phyloP scores from a whole-genome alignment of 2,113 vertebrate species.

The Periophthalmus modestus region DNA sequence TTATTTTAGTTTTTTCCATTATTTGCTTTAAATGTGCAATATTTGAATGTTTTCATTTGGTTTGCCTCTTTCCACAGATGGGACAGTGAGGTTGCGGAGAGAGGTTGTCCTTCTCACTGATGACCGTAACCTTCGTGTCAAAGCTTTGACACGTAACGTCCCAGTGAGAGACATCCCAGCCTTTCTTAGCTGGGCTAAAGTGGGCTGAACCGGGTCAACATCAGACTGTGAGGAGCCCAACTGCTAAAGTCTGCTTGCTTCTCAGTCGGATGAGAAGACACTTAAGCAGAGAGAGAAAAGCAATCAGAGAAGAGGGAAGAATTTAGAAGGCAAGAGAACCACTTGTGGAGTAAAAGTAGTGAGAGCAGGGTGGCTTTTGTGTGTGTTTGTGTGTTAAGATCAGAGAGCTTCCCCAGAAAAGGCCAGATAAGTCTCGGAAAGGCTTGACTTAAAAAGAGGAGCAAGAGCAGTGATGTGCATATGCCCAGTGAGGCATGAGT shows the following conservation, averaged over 20 bases:
- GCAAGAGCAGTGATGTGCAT: constrained; percentile 34
- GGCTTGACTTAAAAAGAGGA: constrained; percentile 29
- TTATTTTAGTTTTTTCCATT: background rate
- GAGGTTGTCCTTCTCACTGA: constrained; percentile 96
- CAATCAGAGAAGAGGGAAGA: constrained; percentile 40
- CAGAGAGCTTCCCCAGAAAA: constrained; percentile 43
- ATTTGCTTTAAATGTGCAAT: background rate
- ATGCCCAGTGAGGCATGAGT: constrained; percentile 41
- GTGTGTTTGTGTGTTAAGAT: constrained; percentile 57
- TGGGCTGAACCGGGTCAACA: constrained; percentile 84
- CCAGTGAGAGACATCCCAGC: constrained; percentile 95
- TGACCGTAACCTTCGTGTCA: constrained; percentile 94
- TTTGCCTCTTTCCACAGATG: constrained; percentile 75
- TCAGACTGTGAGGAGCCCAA: constrained; percentile 44
- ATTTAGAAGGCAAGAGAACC: constrained; percentile 37
- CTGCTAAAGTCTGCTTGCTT: constrained; percentile 60
- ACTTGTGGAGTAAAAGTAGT: constrained; percentile 49
- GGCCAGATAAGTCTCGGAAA: constrained; percentile 42
- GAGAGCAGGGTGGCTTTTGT: constrained; percentile 47
- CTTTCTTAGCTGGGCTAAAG: constrained; percentile 97
- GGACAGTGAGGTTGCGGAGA: constrained; percentile 84
- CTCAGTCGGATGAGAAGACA: constrained; percentile 56
- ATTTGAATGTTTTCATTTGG: background rate
- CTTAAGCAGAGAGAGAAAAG: constrained; percentile 45
- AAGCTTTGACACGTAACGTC: constrained; percentile 95